A percentile compares a stretch with the other conserved stretches of the same genome.
These are phyloP conservation scores for Catharus ustulatus DNA, from an alignment of 2,797 vertebrate genomes.

Conservation along the genomic window DNA sequence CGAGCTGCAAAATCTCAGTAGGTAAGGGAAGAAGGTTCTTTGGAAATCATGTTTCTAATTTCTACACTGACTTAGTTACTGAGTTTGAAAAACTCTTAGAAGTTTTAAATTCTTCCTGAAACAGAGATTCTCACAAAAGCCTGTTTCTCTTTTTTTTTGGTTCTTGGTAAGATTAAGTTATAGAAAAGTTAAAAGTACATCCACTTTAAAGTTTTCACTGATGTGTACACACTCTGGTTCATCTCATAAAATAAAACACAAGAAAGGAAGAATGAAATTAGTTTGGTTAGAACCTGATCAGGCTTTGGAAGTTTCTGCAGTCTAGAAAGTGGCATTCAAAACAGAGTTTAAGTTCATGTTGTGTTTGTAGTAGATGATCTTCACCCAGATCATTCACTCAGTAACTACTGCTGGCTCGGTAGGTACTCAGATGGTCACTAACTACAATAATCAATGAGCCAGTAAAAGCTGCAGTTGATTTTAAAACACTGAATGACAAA, in stretches of 20 bases:
- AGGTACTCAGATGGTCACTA: background rate
- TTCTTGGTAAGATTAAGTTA: background rate
- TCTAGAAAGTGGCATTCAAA: background rate
- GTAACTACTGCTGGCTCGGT: background rate
- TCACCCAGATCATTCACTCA: background rate
- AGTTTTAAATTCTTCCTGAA: background rate
- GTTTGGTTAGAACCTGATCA: background rate
- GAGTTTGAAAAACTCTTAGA: background rate
- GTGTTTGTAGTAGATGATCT: background rate
- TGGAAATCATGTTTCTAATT: background rate
- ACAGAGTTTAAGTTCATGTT: background rate
- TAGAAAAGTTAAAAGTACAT: background rate
- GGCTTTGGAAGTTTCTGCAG: background rate
- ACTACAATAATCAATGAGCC: background rate
- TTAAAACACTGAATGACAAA: background rate
- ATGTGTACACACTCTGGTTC: background rate
- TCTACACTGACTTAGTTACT: background rate
- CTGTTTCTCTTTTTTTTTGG: background rate
- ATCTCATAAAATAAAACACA: background rate
- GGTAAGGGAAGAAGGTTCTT: background rate
- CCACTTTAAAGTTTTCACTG: background rate
- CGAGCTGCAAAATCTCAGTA: background rate
- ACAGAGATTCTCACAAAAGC: background rate
- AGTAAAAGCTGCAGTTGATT: background rate
- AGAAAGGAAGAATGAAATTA: background rate